These are phyloP conservation scores for Acheta domesticus DNA, from an alignment of 2,888 invertebrate genomes.

Conservation along the genomic window DNA sequence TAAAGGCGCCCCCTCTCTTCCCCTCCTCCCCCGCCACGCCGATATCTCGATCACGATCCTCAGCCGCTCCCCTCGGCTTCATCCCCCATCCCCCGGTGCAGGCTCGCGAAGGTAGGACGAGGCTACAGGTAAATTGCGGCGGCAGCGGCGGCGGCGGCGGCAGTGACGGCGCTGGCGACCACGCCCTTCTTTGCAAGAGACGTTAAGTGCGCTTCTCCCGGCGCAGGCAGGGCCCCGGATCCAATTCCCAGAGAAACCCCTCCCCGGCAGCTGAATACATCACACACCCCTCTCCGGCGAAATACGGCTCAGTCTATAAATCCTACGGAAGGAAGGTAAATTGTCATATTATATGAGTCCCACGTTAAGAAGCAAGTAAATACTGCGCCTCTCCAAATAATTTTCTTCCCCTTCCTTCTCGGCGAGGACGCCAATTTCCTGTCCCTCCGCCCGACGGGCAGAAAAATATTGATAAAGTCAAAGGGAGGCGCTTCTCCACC, in stretches of 20 bases:
- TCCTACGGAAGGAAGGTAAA: constrained; percentile 2
- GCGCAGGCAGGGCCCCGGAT: background rate
- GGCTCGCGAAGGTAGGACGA: background rate
- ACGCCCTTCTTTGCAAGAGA: constrained; percentile 4
- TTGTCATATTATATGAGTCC: background rate
- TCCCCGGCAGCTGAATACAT: constrained; percentile 10
- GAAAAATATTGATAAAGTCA: too few species aligned
- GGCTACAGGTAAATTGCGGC: background rate
- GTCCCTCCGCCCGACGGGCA: too few species aligned
- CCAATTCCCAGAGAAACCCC: background rate
- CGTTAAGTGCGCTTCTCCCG: constrained; percentile 1
- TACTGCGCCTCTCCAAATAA: background rate
- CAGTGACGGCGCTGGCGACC: background rate
- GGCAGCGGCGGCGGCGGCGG: background rate
- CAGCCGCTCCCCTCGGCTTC: background rate
- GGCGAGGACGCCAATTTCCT: background rate
- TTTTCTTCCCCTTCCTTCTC: background rate
- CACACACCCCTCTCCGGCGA: background rate
- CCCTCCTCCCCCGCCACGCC: too few species aligned
- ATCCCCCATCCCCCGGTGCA: background rate
- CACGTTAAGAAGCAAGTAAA: background rate
- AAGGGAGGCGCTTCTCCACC: too few species aligned
- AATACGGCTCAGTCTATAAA: constrained; percentile 18
- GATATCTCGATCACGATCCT: too few species aligned
- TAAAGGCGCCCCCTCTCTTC: too few species aligned